Conservation (phyloP, 2,113 vertebrate genomes). For the Protobothrops mucrosquamatus region DNA sequence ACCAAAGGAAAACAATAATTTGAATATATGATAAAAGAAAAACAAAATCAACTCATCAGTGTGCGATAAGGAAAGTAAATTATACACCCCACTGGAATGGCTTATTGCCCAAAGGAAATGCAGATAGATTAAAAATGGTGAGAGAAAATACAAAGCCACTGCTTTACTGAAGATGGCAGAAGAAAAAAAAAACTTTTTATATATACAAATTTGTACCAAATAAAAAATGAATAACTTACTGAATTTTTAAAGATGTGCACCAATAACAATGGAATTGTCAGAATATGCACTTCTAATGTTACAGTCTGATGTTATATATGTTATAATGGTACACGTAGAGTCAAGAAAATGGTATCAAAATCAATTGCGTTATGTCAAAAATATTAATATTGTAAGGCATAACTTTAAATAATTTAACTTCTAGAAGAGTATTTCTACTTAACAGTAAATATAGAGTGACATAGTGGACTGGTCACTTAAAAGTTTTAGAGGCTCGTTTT, state of each 20-base stretch:
- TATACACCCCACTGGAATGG: conserved; percentile 45
- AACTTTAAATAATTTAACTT: neutral
- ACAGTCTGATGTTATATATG: neutral
- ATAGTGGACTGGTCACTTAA: neutral
- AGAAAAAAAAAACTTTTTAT: neutral
- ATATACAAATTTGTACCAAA: neutral
- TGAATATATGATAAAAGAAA: conserved; percentile 66
- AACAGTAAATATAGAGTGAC: neutral
- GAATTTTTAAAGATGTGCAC: neutral
- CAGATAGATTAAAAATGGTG: conserved; percentile 33
- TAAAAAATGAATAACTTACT: neutral
- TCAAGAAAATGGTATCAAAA: neutral
- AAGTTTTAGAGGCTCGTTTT: neutral
- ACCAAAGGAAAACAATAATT: conserved; percentile 61
- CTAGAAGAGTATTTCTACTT: neutral
- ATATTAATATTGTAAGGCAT: neutral
- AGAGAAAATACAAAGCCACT: conserved; percentile 40
- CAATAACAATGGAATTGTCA: neutral
- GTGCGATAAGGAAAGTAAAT: conserved; percentile 64
- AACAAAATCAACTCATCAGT: conserved; percentile 54
- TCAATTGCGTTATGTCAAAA: neutral
- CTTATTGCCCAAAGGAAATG: conserved; percentile 49
- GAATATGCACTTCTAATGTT: neutral
- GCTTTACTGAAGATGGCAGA: conserved; percentile 7
- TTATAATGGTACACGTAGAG: neutral